These are phyloP conservation scores for Hippocampus abdominalis DNA, from an alignment of 2,113 vertebrate genomes.

Conservation along the genomic window DNA sequence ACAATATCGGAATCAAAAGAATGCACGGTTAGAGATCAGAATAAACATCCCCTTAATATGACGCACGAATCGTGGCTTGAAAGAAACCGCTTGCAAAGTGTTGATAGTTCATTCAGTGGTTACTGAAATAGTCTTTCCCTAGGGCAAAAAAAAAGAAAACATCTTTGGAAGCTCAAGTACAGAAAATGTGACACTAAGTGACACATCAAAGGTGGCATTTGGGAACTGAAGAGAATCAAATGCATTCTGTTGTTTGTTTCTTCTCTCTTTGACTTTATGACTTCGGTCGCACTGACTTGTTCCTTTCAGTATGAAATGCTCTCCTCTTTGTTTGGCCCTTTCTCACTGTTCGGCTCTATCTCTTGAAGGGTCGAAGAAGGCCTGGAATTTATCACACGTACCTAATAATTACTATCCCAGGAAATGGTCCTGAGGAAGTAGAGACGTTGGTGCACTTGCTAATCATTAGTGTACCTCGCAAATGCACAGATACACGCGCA, in stretches of 20 bases:
- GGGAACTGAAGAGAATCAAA: background rate
- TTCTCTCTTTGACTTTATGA: slow-evolving; percentile 19
- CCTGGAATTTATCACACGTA: slow-evolving; percentile 74
- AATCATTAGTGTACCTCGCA: slow-evolving; percentile 72
- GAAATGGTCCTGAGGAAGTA: slow-evolving; percentile 67
- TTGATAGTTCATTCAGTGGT: background rate
- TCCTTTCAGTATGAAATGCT: slow-evolving; percentile 20
- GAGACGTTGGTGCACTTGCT: slow-evolving; percentile 42
- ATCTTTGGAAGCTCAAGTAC: slow-evolving; percentile 9
- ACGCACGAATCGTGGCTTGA: background rate
- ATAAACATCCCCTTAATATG: background rate
- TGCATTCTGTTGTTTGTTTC: slow-evolving; percentile 17
- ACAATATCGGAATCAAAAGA: background rate
- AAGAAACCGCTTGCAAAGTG: background rate
- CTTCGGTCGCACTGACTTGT: slow-evolving; percentile 13
- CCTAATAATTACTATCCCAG: slow-evolving; percentile 74
- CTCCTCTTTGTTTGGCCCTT: slow-evolving; percentile 25
- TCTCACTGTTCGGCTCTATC: slow-evolving; percentile 33
- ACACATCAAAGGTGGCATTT: background rate
- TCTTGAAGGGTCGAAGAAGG: slow-evolving; percentile 43
- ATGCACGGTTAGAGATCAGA: background rate
- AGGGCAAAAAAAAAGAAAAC: slow-evolving; percentile 3
- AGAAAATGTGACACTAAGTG: background rate
- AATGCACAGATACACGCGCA: slow-evolving; percentile 38
- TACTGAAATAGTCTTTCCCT: slow-evolving; percentile 22